Conservation (phyloP, 2,797 vertebrate genomes). For the Aldrovandia affinis region DNA sequence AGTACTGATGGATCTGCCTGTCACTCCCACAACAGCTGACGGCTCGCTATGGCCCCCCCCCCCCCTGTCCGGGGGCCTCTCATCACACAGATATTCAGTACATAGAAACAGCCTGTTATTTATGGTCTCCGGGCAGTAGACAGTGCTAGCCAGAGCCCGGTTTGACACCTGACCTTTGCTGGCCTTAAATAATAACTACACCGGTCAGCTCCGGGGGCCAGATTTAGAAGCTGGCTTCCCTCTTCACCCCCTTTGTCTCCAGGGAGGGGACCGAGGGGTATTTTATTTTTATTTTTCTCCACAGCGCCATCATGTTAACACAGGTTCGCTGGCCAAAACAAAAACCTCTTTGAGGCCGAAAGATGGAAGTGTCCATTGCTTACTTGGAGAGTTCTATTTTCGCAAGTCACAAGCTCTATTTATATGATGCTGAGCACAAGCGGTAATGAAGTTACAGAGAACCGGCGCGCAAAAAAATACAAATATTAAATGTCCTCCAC, state of each 20-base stretch:
- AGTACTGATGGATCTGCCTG: constrained; percentile 25
- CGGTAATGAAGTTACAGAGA: constrained; percentile 38
- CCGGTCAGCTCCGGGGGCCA: neutral
- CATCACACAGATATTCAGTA: constrained; percentile 10
- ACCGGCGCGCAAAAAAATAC: neutral
- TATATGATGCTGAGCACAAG: constrained; percentile 26
- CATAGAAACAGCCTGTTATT: constrained; percentile 41
- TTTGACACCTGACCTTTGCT: constrained; percentile 42
- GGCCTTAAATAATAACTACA: constrained; percentile 16
- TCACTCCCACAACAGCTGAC: constrained; percentile 42
- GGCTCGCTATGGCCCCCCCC: neutral
- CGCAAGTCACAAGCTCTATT: constrained; percentile 43
- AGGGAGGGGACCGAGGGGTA: no score
- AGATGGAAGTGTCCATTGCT: constrained; percentile 7
- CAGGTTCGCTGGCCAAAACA: constrained; percentile 31
- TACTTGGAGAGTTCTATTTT: neutral
- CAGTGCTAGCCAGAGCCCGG: constrained; percentile 25
- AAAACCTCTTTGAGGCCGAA: constrained; percentile 37
- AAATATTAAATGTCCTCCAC: neutral
- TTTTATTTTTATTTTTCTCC: neutral
- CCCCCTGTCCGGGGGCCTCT: neutral
- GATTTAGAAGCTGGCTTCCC: neutral
- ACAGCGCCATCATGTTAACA: constrained; percentile 32
- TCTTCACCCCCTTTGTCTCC: constrained; percentile 17
- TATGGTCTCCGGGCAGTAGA: constrained; percentile 31